Evolutionary conservation across 2,797 vertebrate genomes (phyloP), one percentile per base, ranked within the genome.

Genomic region (Lacerta viridis): DNA sequence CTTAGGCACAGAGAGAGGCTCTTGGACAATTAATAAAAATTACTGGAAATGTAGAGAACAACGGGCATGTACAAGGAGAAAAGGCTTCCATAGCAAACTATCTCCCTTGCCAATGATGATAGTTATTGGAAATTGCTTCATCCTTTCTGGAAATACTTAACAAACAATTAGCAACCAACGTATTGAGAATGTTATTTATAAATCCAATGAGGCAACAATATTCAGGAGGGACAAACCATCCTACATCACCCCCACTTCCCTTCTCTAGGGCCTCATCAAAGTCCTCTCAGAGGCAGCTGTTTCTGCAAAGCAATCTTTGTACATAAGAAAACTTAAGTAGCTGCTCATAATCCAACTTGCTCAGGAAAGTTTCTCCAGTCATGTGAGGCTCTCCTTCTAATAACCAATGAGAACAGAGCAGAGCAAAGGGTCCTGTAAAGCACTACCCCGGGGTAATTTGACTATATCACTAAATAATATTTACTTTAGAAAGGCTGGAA

Each of bases 141-240:
- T 33, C 88, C 88, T 87, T 91, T 84, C 90, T 91, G 80, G 84
- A 93, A 94, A 84, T 64, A 25, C 59, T 64, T 83, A 86, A 79
- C 80, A 85, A 93, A 86, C 85, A 90, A 71, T 93, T 92, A 92
- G 41, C 55, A 87, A 36, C 82, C 71, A 85, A 88, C 80, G 36
- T 72, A 92, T 87, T 66, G 66, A 39, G 77, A 61, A 75, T 92
- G 85, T 0, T n/a, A 74, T 86, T 77, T 86, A 85, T 89, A 91
- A 76, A 39, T 85, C 59, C 75, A 89, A 79, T 27, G 10, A 87
- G 0, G 0, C 78, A 75, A 76, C 1, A 18, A 23, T 87, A 90
- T 89, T 75, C 66, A 61, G 50, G 59, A 84, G 33, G 66, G 80
- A 88, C 85, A 76, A 80, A 68, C 77, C 69, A 85, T 81, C 82